Evolutionary conservation across 1,140 invertebrate species (phyloP).

Genomic region (Brachionus angularis): DNA sequence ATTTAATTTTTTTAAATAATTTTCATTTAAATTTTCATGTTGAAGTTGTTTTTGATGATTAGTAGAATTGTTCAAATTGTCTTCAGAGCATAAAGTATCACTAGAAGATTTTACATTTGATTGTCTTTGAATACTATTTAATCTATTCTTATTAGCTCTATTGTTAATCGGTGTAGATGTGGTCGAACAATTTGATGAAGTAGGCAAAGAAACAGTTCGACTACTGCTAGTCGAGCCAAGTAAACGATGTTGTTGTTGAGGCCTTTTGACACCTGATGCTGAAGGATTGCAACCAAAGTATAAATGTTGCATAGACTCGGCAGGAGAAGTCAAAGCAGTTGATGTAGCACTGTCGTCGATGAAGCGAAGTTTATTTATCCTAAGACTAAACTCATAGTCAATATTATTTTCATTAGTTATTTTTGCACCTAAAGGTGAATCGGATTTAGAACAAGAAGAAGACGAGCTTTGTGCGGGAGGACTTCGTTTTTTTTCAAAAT

Average conservation of each 20-base stretch:
- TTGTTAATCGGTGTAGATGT: conserved; percentile 7
- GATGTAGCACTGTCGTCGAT: conserved; percentile 40
- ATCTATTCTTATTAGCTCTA: background rate
- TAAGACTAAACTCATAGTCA: background rate
- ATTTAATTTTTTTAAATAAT: background rate
- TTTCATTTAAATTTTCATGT: background rate
- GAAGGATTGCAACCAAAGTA: too few species aligned
- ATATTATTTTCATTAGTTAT: too few species aligned
- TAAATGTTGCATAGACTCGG: background rate
- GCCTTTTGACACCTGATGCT: background rate
- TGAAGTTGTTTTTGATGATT: conserved; percentile 1
- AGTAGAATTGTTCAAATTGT: too few species aligned
- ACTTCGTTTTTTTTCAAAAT: too few species aligned
- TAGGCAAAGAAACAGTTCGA: conserved; percentile 7
- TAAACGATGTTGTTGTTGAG: background rate
- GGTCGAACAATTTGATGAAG: background rate
- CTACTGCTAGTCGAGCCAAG: background rate
- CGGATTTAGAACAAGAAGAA: too few species aligned
- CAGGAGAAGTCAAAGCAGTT: conserved; percentile 26
- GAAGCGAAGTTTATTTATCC: conserved; percentile 12
- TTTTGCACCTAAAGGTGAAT: too few species aligned
- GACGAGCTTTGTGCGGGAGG: too few species aligned
- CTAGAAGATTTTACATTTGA: conserved; percentile 30
- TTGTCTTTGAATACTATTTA: conserved; percentile 13
- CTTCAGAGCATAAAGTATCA: conserved; percentile 25